A percentile compares a stretch with the other conserved stretches of the same genome.
Evolutionary conservation across 2,797 vertebrate genomes (phyloP).

Genomic region (Falco berigora): DNA sequence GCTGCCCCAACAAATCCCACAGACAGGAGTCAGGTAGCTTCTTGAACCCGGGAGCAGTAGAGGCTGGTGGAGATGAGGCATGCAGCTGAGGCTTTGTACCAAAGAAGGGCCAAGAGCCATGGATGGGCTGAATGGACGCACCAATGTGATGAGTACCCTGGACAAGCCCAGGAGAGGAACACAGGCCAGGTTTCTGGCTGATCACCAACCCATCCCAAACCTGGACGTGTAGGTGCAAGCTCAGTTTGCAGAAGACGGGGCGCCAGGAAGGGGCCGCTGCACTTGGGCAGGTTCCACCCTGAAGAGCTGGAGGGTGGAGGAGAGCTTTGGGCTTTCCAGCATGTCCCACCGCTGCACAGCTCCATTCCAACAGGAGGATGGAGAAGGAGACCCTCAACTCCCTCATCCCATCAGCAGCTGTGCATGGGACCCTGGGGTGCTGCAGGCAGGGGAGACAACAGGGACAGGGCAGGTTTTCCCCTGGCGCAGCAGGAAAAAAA

Average conservation of each 20-base stretch:
- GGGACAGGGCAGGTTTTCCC: not conserved
- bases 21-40: not conserved
- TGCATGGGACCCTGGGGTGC: not conserved
- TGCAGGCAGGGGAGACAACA: not conserved
- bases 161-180: not conserved
- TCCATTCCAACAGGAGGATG: not conserved
- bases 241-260: not conserved
- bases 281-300: rapidly evolving
- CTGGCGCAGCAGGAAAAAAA: not conserved
- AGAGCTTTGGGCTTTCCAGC: not conserved
- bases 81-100: rapidly evolving
- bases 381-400: not conserved
- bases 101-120: not conserved
- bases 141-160: rapidly evolving
- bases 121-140: rapidly evolving
- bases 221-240: rapidly evolving
- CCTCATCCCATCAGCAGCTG: not conserved
- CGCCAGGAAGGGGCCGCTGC: rapidly evolving
- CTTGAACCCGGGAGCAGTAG: not conserved
- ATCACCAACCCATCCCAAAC: not conserved
- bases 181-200: not conserved
- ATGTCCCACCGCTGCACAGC: not conserved
- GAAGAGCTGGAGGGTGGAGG: not conserved
- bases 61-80: not conserved
- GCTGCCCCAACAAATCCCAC: not conserved